Conservation (phyloP, 2,797 vertebrate genomes). For the Scolopax bukidnonensis region DNA sequence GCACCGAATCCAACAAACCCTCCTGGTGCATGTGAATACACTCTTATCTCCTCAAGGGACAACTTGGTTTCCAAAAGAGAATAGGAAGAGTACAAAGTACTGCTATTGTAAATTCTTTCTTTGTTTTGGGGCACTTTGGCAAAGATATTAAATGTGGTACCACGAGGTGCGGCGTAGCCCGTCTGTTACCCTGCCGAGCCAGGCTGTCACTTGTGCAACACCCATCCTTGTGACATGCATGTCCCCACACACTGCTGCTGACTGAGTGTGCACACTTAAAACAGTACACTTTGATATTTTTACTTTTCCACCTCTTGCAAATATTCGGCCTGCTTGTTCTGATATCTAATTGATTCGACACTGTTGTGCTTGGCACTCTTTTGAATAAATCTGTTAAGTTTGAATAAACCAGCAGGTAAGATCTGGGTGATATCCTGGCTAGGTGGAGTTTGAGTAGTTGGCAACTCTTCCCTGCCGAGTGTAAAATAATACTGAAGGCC, state of each 20-base stretch:
- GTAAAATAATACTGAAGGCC: conserved; percentile 51
- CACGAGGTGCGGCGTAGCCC: neutral
- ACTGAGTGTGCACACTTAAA: neutral
- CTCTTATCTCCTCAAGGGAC: neutral
- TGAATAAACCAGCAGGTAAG: conserved; percentile 31
- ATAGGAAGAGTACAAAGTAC: neutral
- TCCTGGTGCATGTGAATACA: neutral
- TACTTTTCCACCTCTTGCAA: neutral
- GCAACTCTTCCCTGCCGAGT: neutral
- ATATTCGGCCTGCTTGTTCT: neutral
- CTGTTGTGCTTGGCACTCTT: neutral
- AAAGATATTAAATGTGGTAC: neutral
- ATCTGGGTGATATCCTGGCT: neutral
- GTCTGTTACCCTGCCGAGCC: neutral
- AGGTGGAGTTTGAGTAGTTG: neutral
- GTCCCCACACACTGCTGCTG: neutral
- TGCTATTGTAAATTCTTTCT: neutral
- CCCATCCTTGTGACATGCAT: neutral
- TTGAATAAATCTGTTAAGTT: neutral
- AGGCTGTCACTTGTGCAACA: neutral
- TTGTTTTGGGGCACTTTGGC: neutral
- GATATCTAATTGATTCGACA: neutral
- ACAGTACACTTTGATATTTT: neutral
- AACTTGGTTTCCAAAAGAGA: neutral
- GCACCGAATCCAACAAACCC: neutral